phyloP scores from a whole-genome alignment of 2,797 vertebrate species.

The Neosilurus mollespiculum region DNA sequence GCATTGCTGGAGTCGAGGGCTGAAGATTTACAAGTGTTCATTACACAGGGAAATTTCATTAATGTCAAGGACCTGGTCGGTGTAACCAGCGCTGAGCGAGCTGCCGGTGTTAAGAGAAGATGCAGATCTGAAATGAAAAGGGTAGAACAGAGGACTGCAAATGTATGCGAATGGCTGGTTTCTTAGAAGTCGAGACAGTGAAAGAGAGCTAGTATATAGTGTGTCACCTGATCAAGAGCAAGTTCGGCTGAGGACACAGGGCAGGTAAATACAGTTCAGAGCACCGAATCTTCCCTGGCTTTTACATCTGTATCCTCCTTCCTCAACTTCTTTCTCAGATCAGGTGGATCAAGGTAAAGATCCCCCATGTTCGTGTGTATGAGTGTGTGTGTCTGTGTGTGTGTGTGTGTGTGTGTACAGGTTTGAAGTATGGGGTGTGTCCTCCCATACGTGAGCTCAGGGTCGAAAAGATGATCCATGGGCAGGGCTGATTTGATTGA shows the following conservation, averaged over 20 bases:
- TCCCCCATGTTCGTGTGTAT: not conserved
- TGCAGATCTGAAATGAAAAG: not conserved
- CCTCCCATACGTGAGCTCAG: slow-evolving; percentile 17
- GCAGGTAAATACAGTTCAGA: slow-evolving; percentile 74
- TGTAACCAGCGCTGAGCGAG: slow-evolving; percentile 36
- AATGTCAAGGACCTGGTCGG: slow-evolving; percentile 33
- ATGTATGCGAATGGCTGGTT: slow-evolving; percentile 7
- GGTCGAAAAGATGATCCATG: slow-evolving; percentile 33
- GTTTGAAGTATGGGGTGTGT: slow-evolving; percentile 40
- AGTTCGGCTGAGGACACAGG: slow-evolving; percentile 55
- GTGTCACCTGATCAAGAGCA: slow-evolving; percentile 53
- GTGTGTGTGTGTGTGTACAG: slow-evolving; percentile 10
- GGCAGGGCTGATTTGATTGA: slow-evolving; percentile 44
- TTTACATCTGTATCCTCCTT: slow-evolving; percentile 30
- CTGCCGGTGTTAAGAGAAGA: slow-evolving; percentile 21
- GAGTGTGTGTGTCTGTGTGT: slow-evolving; percentile 4
- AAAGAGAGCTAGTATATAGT: slow-evolving; percentile 13
- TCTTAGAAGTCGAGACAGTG: slow-evolving; percentile 10
- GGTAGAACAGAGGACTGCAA: not conserved
- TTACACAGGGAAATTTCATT: slow-evolving; percentile 42
- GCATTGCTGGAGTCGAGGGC: not conserved
- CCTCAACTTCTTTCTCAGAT: slow-evolving; percentile 24
- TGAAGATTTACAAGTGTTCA: slow-evolving; percentile 47
- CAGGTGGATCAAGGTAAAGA: slow-evolving; percentile 36
- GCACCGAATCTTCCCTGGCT: slow-evolving; percentile 60